These are phyloP conservation scores for Oscheius sp. DNA, from an alignment of 1,140 invertebrate genomes.

Conservation along the genomic window DNA sequence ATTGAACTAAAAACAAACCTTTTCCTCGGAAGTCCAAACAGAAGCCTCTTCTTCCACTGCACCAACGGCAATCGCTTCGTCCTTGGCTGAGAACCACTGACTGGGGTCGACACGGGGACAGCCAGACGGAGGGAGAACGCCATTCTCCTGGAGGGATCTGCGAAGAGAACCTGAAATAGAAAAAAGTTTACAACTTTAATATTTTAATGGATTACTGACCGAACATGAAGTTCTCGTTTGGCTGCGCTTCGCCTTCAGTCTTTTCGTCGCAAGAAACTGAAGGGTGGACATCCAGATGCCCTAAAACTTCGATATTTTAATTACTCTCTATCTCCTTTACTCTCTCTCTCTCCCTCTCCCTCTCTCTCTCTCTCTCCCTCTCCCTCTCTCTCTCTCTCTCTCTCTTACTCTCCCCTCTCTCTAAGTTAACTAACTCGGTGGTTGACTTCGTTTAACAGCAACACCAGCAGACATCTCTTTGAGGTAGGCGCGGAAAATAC, in stretches of 20 bases:
- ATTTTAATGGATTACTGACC: background rate
- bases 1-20: too few relatives aligned
- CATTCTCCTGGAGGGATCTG: too few relatives aligned
- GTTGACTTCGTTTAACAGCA: background rate
- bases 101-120: background rate
- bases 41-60: too few relatives aligned
- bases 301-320: background rate
- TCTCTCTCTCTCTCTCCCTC: too few relatives aligned
- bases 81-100: background rate
- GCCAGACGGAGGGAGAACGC: too few relatives aligned
- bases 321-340: too few relatives aligned
- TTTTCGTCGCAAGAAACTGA: background rate
- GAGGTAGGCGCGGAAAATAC: background rate
- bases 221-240: background rate
- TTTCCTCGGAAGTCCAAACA: too few relatives aligned
- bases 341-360: too few relatives aligned
- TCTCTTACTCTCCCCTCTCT: too few relatives aligned
- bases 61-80: background rate
- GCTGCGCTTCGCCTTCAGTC: background rate
- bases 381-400: too few relatives aligned
- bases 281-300: background rate
- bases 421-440: background rate
- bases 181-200: background rate
- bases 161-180: background rate
- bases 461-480: background rate